phyloP scores from a whole-genome alignment of 2,113 vertebrate genomes.

The Choloepus hoffmanni region DNA sequence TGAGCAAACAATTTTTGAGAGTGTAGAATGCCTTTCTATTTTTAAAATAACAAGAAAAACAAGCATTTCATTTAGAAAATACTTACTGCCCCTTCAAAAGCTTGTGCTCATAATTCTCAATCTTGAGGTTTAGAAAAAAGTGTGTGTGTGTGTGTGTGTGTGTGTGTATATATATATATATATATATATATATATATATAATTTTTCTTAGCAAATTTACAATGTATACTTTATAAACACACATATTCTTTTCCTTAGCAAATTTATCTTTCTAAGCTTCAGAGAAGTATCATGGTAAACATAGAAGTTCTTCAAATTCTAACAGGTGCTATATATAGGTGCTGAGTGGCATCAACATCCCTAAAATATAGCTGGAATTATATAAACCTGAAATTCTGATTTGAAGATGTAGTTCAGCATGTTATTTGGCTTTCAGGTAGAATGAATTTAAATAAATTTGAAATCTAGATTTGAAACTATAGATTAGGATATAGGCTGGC shows the following conservation, averaged over 20 bases:
- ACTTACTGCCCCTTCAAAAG: background rate
- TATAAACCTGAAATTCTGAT: slow-evolving; percentile 9
- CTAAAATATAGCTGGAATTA: background rate
- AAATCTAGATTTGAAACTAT: slow-evolving; percentile 41
- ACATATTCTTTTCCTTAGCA: background rate
- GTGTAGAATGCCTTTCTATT: background rate
- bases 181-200: background rate
- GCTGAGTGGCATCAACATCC: background rate
- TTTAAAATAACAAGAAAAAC: background rate
- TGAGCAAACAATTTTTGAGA: background rate
- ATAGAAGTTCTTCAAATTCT: background rate
- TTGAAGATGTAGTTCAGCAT: background rate
- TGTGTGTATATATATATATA: too few relatives aligned
- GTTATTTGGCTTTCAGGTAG: background rate
- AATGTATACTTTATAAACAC: too few relatives aligned
- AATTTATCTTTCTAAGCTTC: background rate
- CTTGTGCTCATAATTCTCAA: background rate
- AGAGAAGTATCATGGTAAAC: background rate
- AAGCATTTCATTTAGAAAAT: background rate
- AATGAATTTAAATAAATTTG: slow-evolving; percentile 40
- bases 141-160: background rate
- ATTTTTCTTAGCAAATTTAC: background rate
- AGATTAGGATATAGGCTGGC: background rate
- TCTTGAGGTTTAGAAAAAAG: background rate
- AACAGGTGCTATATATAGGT: background rate